A percentile compares a stretch with the other conserved stretches of the same genome.
Conservation (phyloP, 2,113 vertebrate genomes). For the Bubo blakistoni region DNA sequence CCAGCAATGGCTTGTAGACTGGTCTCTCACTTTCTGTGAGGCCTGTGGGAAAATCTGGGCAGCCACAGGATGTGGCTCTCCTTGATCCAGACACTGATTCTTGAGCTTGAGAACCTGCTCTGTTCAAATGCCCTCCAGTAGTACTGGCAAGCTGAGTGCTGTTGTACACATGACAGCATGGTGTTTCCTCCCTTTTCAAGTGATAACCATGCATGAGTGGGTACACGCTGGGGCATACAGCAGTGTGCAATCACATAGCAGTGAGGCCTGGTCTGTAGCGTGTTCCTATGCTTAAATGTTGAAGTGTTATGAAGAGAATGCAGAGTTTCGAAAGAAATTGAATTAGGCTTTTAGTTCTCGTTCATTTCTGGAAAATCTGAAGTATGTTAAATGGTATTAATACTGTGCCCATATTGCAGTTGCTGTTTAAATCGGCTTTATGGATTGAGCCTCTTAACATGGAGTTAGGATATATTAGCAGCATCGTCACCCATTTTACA, state of each 20-base stretch:
- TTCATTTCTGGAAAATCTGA: background rate
- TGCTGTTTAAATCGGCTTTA: background rate
- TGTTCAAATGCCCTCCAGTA: background rate
- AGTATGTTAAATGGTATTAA: background rate
- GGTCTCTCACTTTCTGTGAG: background rate
- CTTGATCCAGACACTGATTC: background rate
- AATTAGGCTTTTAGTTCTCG: background rate
- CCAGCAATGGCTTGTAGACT: background rate
- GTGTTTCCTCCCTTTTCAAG: background rate
- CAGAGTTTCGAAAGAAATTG: background rate
- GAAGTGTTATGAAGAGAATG: background rate
- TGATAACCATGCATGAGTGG: background rate
- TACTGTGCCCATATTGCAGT: background rate
- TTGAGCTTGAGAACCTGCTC: background rate
- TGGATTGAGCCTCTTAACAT: background rate
- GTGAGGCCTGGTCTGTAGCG: fast-evolving
- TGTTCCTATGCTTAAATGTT: background rate
- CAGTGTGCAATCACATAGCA: background rate
- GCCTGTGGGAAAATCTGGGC: background rate
- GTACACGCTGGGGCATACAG: background rate
- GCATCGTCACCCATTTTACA: constrained; percentile 8
- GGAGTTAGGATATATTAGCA: background rate
- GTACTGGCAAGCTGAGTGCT: background rate
- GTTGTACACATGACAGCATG: background rate
- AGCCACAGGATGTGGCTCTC: background rate